phyloP scores from a whole-genome alignment of 2,888 invertebrate genomes.

The Drosophila atroscutellata region DNA sequence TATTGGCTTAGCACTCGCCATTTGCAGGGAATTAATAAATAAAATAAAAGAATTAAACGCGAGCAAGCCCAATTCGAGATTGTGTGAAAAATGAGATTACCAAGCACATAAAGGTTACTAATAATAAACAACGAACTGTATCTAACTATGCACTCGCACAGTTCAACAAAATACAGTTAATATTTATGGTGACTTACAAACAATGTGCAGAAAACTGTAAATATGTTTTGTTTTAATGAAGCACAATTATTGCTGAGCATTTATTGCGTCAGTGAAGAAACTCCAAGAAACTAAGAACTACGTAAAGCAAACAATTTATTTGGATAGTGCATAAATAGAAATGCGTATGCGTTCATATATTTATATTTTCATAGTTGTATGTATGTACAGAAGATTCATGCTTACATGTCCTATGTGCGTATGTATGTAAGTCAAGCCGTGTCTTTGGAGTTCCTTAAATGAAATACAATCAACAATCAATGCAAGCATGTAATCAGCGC shows the following conservation, averaged over 20 bases:
- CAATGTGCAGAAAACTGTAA: conserved; percentile 38
- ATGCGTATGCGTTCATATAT: conserved; percentile 1
- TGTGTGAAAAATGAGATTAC: conserved; percentile 35
- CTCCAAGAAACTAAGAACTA: neutral
- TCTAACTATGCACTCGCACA: neutral
- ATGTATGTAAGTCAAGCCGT: conserved; percentile 10
- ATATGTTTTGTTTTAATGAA: conserved; percentile 27
- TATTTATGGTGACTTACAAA: conserved; percentile 26
- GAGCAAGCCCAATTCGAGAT: conserved; percentile 5
- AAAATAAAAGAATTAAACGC: conserved; percentile 34
- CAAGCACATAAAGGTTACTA: conserved; percentile 30
- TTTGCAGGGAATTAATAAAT: conserved; percentile 62
- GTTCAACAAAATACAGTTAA: neutral
- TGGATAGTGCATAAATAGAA: neutral
- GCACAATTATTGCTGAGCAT: conserved; percentile 1
- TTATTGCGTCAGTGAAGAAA: neutral
- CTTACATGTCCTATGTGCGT: conserved; percentile 23
- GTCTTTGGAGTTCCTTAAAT: neutral
- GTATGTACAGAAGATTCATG: conserved; percentile 32
- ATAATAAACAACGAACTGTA: neutral
- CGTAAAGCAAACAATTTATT: neutral
- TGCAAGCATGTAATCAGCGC: neutral
- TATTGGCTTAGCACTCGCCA: conserved; percentile 58
- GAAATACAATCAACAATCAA: neutral
- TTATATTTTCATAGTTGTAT: conserved; percentile 5